These are phyloP conservation scores for Enteromius fasciolatus DNA, from an alignment of 2,797 vertebrate genomes.

Conservation along the genomic window DNA sequence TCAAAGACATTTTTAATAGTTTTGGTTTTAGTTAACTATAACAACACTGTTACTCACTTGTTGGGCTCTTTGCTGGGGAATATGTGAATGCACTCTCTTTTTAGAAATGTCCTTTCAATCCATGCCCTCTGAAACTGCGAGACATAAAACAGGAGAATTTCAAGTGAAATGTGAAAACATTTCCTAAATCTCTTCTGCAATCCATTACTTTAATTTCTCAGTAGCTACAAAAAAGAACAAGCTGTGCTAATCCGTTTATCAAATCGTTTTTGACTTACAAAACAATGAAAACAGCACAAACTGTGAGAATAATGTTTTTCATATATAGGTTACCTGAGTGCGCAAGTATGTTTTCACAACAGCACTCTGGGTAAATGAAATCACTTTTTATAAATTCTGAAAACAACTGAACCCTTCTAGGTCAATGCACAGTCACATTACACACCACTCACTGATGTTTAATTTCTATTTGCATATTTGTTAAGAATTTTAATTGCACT, in stretches of 20 bases:
- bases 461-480: neutral
- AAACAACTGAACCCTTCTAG: neutral
- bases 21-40: neutral
- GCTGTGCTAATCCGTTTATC: conserved; percentile 1
- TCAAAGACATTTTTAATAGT: neutral
- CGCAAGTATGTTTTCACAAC: neutral
- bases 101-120: conserved; percentile 93
- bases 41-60: conserved; percentile 43
- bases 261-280: neutral
- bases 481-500: neutral
- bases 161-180: neutral
- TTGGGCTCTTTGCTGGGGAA: conserved; percentile 72
- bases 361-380: conserved; percentile 59
- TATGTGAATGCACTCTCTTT: conserved; percentile 89
- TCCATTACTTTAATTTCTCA: neutral
- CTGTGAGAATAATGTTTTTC: neutral
- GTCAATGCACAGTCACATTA: conserved; percentile 7
- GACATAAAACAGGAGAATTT: conserved; percentile 44
- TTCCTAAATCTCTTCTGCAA: conserved; percentile 5
- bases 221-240: neutral
- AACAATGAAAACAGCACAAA: neutral
- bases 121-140: conserved; percentile 89
- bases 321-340: neutral
- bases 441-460: neutral
- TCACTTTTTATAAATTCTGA: conserved; percentile 63